Percentiles rank a stretch among this genome's conserved stretches.
These are phyloP conservation scores for Phalacrocorax brasilianus DNA, from an alignment of 2,113 vertebrate genomes.

Conservation along the genomic window DNA sequence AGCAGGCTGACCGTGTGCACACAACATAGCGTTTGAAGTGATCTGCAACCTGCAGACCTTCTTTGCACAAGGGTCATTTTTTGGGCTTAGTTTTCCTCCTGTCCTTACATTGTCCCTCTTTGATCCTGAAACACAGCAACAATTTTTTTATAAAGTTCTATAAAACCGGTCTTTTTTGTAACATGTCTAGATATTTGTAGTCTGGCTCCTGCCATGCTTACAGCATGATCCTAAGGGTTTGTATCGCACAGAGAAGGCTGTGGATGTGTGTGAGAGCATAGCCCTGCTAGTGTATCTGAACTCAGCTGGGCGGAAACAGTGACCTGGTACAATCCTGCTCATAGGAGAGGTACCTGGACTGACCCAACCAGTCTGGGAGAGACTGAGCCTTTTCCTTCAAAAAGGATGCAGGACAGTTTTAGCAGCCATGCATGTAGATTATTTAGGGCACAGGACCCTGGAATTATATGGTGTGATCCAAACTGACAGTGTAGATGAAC, in stretches of 20 bases:
- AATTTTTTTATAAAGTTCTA: background rate
- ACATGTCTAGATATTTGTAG: background rate
- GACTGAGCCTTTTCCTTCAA: background rate
- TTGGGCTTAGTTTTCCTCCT: background rate
- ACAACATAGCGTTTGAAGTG: background rate
- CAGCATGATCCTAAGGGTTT: background rate
- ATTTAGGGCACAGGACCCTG: background rate
- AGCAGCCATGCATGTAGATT: background rate
- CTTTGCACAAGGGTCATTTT: background rate
- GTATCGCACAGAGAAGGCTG: fast-evolving
- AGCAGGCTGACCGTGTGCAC: background rate
- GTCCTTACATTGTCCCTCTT: background rate
- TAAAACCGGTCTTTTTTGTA: background rate
- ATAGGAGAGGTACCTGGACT: background rate
- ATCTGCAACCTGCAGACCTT: background rate
- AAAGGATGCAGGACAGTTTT: background rate
- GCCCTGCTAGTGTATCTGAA: background rate
- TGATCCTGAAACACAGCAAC: background rate
- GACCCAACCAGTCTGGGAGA: background rate
- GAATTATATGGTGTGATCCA: background rate
- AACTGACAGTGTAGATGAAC: background rate
- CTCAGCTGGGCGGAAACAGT: background rate
- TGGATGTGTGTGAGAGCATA: background rate
- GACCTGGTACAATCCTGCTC: background rate
- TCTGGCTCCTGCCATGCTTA: background rate